These are phyloP conservation scores for Apis laboriosa DNA, from an alignment of 1,140 invertebrate species.

Conservation along the genomic window DNA sequence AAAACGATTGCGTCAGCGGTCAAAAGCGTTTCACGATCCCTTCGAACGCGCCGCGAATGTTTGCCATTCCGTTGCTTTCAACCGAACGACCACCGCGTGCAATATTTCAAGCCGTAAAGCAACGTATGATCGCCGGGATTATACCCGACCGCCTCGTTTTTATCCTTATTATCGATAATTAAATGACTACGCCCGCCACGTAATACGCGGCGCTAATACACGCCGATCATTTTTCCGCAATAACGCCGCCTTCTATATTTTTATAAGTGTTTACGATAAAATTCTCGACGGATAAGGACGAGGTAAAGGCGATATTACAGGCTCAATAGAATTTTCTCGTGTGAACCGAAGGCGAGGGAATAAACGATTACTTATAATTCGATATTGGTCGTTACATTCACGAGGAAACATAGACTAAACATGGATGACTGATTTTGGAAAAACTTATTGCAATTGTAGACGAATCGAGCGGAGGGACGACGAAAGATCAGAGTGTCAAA, in stretches of 20 bases:
- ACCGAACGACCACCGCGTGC: constrained; percentile 22
- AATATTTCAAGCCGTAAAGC: constrained; percentile 29
- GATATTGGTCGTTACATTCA: too few species aligned
- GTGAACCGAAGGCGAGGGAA: not conserved
- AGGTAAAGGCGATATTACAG: not conserved
- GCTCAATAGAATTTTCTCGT: not conserved
- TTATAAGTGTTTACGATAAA: constrained; percentile 33
- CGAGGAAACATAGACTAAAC: too few species aligned
- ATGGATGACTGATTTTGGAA: too few species aligned
- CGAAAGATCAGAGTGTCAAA: too few species aligned
- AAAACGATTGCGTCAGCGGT: constrained; percentile 19
- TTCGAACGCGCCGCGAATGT: constrained; percentile 5
- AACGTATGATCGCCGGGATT: not conserved
- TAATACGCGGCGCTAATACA: constrained; percentile 48
- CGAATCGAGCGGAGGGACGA: too few species aligned
- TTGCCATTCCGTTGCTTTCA: constrained; percentile 24
- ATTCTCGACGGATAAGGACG: not conserved
- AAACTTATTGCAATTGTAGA: too few species aligned
- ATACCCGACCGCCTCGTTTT: constrained; percentile 11
- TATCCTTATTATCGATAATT: constrained; percentile 59
- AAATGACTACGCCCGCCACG: constrained; percentile 29
- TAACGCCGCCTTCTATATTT: not conserved
- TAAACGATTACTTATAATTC: too few species aligned
- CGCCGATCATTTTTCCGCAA: constrained; percentile 45
- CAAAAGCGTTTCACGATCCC: not conserved